Evolutionary conservation across 2,888 invertebrate species (phyloP), one percentile per base, ranked within the genome.

Genomic region (Limnephilus rhombicus): DNA sequence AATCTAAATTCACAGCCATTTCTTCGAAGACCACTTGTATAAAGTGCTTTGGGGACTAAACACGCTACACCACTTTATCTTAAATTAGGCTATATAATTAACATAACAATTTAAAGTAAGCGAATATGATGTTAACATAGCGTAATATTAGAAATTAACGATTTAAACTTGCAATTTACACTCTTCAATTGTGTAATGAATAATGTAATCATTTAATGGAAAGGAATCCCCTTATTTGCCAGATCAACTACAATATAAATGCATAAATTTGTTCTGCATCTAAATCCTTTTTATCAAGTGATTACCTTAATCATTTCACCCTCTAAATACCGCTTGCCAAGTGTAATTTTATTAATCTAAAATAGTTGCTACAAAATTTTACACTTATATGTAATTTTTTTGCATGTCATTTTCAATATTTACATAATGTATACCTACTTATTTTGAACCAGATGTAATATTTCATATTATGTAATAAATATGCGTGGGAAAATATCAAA

Each of bases 391-490:
- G 45, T 41, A 41, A 89, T 82, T 86, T 45, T 82, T 83, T 83
- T 83, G 83, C 83, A 81, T 81, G 89, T 89, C 31, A 89, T 80
- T 89, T 81, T 89, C 89, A 80, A 82, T 89, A 81, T 89, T 88
- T 88, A 86, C 41, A 86, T 86, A 85, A 86, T 45, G 31, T 89
- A 81, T 89, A 81, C 68, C 68, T 89, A 90, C 90, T 81, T 90
- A 90, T 90, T 90, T 90, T 83, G 29, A 90, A 90, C 49, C 53
- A 83, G 90, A 49, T 90, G 90, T 90, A 90, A 90, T 49, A 90
- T 90, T 83, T 87, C 87, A 87, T 83, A 89, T 49, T 89, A 81
- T 90, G 90, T 90, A 90, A 90, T 90, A 90, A 90, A 90, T 90
- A 49, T 90, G 81, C 89, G 81, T 89, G 89, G 81, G 80, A 89